Evolutionary conservation across 1,140 invertebrate genomes (phyloP).

Genomic region (Drosophila ambigua): DNA sequence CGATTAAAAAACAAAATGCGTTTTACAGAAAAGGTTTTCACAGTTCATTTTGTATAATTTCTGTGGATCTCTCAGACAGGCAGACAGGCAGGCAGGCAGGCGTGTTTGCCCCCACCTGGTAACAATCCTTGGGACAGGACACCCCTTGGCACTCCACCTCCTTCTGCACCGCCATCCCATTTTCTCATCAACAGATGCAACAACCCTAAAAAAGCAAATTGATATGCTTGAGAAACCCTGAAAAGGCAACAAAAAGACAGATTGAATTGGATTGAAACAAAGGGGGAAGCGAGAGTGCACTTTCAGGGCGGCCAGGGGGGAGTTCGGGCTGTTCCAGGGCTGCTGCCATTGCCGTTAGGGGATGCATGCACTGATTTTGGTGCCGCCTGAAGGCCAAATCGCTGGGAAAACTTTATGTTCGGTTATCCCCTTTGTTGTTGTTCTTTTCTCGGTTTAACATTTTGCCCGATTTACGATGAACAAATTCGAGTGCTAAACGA

Average conservation of each 20-base stretch:
- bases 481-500: conserved; percentile 75
- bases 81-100: conserved; percentile 9
- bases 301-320: neutral
- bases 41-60: conserved; percentile 79
- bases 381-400: conserved; percentile 30
- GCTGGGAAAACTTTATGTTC: conserved; percentile 38
- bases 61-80: conserved; percentile 45
- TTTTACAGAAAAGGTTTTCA: conserved; percentile 69
- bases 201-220: conserved; percentile 69
- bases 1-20: conserved; percentile 64
- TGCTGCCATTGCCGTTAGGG: conserved; percentile 57
- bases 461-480: conserved; percentile 14
- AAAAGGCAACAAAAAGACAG: conserved; percentile 70
- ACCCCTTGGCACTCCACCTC: neutral
- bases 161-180: too few species aligned
- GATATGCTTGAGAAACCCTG: conserved; percentile 80
- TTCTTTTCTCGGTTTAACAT: conserved; percentile 36
- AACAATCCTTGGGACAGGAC: neutral
- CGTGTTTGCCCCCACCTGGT: conserved; percentile 2
- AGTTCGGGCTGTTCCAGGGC: conserved; percentile 6
- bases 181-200: conserved; percentile 16
- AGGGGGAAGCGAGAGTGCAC: conserved; percentile 17
- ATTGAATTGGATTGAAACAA: conserved; percentile 54
- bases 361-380: conserved; percentile 27
- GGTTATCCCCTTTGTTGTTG: conserved; percentile 37